Evolutionary conservation across 2,113 vertebrate genomes (phyloP), one percentile per base, ranked within the genome.

Genomic region (Grammomys dolichurus): DNA sequence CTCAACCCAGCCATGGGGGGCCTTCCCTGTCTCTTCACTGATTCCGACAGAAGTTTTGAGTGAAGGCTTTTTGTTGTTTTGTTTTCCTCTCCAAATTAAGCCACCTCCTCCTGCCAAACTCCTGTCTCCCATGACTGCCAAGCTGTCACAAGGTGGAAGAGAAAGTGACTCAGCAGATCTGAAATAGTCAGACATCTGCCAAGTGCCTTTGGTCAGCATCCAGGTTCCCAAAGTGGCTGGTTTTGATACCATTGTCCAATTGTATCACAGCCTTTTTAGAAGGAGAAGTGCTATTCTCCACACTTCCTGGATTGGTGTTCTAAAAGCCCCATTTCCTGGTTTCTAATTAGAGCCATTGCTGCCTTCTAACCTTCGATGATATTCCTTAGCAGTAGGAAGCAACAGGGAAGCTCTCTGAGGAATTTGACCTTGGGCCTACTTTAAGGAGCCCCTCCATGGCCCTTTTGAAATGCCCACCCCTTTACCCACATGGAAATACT

Each of bases 31-130:
- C 48, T 92, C 12, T 67, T 91, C 89, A 43, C 22, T 36, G 19
- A 65, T 96, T 91, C 84, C 94, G n/a, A 89, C 26, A 92, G 31
- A 51, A 87, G 80, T 5, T 46, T 36, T 69, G 48, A 46, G 36
- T 22, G 11, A 69, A 26, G 3, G 12, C 60, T 96, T 86, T 89
- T 40, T 80, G 31, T 56, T 80, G 48, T 56, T 81, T 58, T 81
- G 40, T 28, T 77, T 8, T 14, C 43, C 7, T 93, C 73, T 87
- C 82, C 56, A 94, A 67, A 80, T 82, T 65, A 75, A 91, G 58
- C 48, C 82, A 60, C 17, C 11, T 7, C 70, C 40, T 78, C 36
- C 33, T 80, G 17, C 33, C 20, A 75, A 85, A 13, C n/a, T 43
- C 31, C 33, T 93, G 36, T 90, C 88, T 65, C 56, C 69, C 56